phyloP scores from a whole-genome alignment of 2,113 vertebrate genomes.

The Irena cyanogastra region DNA sequence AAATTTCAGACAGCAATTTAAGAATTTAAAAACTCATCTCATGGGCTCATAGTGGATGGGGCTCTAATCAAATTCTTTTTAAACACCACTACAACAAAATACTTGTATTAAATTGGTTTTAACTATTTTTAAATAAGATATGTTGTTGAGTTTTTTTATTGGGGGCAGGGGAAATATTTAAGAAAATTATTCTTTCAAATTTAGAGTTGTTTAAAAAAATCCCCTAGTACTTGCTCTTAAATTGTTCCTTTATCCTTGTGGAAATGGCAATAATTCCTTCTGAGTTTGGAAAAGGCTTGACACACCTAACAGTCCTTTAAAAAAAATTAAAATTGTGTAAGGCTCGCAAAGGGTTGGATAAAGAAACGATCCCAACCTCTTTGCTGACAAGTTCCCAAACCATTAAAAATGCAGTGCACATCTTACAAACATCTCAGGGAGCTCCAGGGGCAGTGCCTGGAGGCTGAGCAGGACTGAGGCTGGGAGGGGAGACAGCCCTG shows the following conservation, averaged over 20 bases:
- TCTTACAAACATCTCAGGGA: background rate
- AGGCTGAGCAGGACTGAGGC: background rate
- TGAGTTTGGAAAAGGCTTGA: background rate
- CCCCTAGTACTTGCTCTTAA: background rate
- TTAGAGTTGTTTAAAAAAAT: background rate
- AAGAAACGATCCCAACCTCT: background rate
- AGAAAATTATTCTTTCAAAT: background rate
- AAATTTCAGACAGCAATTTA: background rate
- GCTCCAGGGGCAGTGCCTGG: background rate
- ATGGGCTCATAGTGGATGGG: background rate
- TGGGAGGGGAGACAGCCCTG: background rate
- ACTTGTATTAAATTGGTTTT: background rate
- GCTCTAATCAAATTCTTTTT: background rate
- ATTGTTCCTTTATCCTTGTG: background rate
- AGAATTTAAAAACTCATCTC: background rate
- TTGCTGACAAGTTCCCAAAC: background rate
- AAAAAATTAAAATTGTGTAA: accelerated
- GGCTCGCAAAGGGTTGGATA: background rate
- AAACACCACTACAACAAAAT: background rate
- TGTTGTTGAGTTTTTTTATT: background rate
- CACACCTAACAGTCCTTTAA: background rate
- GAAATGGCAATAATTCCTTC: background rate
- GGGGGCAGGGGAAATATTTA: background rate
- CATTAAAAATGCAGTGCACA: background rate
- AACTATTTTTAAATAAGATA: background rate